Conservation (phyloP, 2,113 vertebrate species). For the Anarhynchus alexandrinus region DNA sequence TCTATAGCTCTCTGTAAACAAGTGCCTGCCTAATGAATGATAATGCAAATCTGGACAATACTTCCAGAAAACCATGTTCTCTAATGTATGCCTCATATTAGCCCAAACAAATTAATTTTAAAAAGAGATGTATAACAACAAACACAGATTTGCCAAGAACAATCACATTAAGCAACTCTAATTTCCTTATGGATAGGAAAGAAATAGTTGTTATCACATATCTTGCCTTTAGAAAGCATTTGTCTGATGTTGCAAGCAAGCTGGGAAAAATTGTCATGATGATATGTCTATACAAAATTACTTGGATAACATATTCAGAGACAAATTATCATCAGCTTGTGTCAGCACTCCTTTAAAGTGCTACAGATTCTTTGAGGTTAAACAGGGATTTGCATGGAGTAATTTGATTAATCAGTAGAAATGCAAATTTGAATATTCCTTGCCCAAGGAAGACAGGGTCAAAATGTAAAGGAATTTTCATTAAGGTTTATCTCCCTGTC, state of each 20-base stretch:
- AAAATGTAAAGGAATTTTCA: not conserved
- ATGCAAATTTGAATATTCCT: not conserved
- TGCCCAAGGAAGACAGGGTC: not conserved
- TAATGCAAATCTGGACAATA: not conserved
- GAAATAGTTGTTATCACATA: not conserved
- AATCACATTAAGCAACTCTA: not conserved
- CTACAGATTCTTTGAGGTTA: not conserved
- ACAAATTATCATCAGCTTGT: not conserved
- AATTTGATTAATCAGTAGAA: not conserved
- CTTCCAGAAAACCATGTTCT: not conserved
- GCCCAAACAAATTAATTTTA: not conserved
- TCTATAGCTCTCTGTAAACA: not conserved
- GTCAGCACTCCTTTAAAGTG: not conserved
- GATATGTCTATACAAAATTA: not conserved
- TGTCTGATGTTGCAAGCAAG: not conserved
- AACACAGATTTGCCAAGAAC: not conserved
- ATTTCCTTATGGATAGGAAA: not conserved
- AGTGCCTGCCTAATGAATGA: not conserved
- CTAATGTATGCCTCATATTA: not conserved
- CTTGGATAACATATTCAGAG: not conserved
- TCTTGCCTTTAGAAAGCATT: not conserved
- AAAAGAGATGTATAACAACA: not conserved
- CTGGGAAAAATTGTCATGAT: not conserved
- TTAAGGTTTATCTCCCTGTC: not conserved
- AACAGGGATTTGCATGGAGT: not conserved